Percentiles rank a stretch among this genome's conserved stretches.
These are phyloP conservation scores for Periparus ater DNA, from an alignment of 2,797 vertebrate genomes.

Conservation along the genomic window DNA sequence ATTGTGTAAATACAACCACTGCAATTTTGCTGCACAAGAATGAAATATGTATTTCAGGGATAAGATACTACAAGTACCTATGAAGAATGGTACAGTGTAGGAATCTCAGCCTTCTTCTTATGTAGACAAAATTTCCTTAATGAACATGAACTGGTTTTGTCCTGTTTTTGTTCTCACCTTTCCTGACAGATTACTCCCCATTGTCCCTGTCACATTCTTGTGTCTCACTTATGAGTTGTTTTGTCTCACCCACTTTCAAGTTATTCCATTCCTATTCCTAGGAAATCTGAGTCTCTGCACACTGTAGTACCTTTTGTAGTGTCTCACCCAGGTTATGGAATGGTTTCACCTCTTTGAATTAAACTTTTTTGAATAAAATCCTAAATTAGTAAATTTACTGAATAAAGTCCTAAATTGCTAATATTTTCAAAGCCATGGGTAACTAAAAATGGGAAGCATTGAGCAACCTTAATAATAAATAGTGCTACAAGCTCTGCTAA, in stretches of 20 bases:
- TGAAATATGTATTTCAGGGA: background rate
- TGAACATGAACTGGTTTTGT: background rate
- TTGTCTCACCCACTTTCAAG: background rate
- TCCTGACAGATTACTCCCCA: background rate
- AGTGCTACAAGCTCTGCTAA: background rate
- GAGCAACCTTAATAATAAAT: conserved; percentile 19
- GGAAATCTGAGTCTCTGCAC: background rate
- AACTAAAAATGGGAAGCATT: conserved; percentile 4
- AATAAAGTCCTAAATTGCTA: background rate
- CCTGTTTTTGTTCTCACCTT: background rate
- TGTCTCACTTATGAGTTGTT: background rate
- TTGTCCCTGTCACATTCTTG: background rate
- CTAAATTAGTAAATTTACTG: background rate
- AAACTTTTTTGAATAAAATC: background rate
- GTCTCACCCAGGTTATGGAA: background rate
- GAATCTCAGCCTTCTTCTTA: background rate
- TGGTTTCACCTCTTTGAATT: background rate
- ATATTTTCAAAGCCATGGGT: background rate
- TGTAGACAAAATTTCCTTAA: background rate
- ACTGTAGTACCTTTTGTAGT: background rate
- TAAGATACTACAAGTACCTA: background rate
- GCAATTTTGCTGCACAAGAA: background rate
- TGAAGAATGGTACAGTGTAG: background rate
- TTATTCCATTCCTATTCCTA: background rate
- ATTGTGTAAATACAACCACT: background rate